Percentiles rank a stretch among this genome's conserved stretches.
Evolutionary conservation across 2,797 vertebrate species (phyloP).

Genomic region (Tolypeutes matacus): DNA sequence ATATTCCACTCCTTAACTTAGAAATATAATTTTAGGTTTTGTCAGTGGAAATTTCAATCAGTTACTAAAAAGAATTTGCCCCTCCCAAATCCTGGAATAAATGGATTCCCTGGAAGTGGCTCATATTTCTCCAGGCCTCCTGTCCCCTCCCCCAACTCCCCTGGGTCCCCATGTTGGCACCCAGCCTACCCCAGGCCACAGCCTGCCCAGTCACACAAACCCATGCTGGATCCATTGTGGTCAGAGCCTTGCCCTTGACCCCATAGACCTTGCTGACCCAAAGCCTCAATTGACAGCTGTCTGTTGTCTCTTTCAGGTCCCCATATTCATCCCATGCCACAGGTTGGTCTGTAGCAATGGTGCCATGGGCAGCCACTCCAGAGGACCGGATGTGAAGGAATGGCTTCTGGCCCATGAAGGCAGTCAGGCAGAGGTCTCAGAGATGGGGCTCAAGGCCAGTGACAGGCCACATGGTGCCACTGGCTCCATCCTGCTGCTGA

Average conservation of each 20-base stretch:
- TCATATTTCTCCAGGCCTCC: rapidly evolving
- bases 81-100: not conserved
- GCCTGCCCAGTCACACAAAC: no score
- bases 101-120: not conserved
- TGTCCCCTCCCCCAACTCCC: rapidly evolving
- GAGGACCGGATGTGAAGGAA: constrained; percentile 93
- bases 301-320: constrained; percentile 90
- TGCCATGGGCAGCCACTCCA: constrained; percentile 92
- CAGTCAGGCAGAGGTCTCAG: constrained; percentile 70
- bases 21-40: not conserved
- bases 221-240: rapidly evolving
- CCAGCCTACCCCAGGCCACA: no score
- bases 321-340: constrained; percentile 96
- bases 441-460: no score
- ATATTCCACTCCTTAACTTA: rapidly evolving
- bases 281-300: not conserved
- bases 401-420: constrained; percentile 97
- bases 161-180: rapidly evolving
- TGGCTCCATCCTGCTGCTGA: no score
- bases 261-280: rapidly evolving
- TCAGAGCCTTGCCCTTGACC: not conserved
- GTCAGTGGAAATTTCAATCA: rapidly evolving
- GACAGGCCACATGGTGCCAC: no score
- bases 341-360: constrained; percentile 94
- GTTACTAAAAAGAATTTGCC: not conserved